phyloP scores from a whole-genome alignment of 1,140 invertebrate genomes.

The Drosophila albomicans region DNA sequence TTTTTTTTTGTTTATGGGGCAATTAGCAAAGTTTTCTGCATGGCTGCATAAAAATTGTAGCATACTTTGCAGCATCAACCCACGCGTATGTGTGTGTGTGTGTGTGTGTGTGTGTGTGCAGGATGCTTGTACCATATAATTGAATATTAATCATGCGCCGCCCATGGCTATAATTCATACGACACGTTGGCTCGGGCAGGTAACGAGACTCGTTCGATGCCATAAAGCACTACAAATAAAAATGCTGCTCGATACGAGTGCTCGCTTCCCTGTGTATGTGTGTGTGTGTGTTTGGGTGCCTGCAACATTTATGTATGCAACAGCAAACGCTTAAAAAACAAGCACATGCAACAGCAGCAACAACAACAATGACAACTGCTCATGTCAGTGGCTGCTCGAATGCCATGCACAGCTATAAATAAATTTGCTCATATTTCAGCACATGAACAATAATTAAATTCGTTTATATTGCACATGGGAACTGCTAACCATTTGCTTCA shows the following conservation, averaged over 20 bases:
- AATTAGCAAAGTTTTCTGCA: conserved; percentile 76
- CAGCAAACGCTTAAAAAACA: conserved; percentile 55
- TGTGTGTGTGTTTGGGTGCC: background rate
- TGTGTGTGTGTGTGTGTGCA: conserved; percentile 31
- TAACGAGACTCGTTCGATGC: conserved; percentile 63
- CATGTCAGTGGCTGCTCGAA: conserved; percentile 36
- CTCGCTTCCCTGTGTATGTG: conserved; percentile 7
- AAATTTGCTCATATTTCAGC: conserved; percentile 81
- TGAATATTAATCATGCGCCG: conserved; percentile 81
- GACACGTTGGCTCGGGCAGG: conserved; percentile 60
- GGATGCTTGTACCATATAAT: conserved; percentile 66
- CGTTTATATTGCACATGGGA: conserved; percentile 75
- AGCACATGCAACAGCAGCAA: conserved; percentile 40
- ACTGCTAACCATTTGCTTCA: conserved; percentile 51
- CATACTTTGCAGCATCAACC: conserved; percentile 21
- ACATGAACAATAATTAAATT: conserved; percentile 84
- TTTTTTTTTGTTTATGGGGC: conserved; percentile 55
- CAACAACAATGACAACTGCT: conserved; percentile 47
- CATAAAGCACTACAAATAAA: conserved; percentile 51
- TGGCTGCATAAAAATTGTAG: conserved; percentile 47
- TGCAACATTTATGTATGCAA: conserved; percentile 64
- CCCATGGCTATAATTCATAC: conserved; percentile 67
- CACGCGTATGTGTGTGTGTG: background rate
- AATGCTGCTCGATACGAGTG: conserved; percentile 38
- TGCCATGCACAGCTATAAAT: conserved; percentile 72